Evolutionary conservation across 2,113 vertebrate species (phyloP).

Genomic region (Azemiops feae): DNA sequence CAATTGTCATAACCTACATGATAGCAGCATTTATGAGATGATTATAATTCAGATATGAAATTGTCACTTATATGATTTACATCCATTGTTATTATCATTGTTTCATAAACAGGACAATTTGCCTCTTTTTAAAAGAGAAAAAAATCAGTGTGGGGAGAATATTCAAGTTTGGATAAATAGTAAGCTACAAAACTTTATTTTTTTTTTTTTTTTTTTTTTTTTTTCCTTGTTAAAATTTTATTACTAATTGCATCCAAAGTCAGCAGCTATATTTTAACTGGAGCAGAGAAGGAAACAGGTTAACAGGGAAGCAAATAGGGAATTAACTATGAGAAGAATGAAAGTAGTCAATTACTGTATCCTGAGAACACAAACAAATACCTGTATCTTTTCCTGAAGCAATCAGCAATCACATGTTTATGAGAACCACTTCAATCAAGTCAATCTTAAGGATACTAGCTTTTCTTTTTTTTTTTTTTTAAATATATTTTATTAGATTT

Average conservation of each 20-base stretch:
- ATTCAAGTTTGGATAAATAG: neutral
- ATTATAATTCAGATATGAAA: neutral
- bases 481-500: no score
- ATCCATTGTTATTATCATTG: neutral
- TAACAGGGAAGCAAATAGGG: fast-evolving
- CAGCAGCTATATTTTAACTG: slow-evolving; percentile 68
- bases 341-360: neutral
- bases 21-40: neutral
- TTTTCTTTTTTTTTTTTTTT: no score
- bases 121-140: neutral
- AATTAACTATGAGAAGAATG: neutral
- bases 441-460: neutral
- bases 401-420: neutral
- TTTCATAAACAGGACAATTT: neutral
- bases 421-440: neutral
- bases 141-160: neutral
- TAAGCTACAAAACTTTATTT: neutral
- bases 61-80: neutral
- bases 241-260: slow-evolving; percentile 90
- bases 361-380: neutral
- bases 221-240: slow-evolving; percentile 92
- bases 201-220: no score
- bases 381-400: neutral
- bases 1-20: neutral
- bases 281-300: slow-evolving; percentile 29